Conservation (phyloP, 2,113 vertebrate species). For the Morone chrysops region DNA sequence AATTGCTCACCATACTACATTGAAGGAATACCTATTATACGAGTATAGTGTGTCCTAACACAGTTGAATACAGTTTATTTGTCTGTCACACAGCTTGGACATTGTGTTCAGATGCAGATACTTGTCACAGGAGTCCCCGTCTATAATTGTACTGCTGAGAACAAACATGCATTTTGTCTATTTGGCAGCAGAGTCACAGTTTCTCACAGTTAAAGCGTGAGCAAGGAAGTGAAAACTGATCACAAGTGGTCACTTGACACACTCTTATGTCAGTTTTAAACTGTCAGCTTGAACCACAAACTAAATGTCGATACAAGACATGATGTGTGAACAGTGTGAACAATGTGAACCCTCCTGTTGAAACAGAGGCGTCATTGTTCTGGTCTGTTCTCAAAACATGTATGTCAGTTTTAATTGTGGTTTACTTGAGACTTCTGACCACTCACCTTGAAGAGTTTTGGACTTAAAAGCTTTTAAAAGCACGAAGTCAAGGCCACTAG, state of each 20-base stretch:
- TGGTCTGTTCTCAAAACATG: background rate
- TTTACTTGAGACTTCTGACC: background rate
- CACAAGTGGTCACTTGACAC: background rate
- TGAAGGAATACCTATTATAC: no score
- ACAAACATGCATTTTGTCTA: background rate
- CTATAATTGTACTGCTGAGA: background rate
- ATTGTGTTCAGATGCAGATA: background rate
- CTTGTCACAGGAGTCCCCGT: no score
- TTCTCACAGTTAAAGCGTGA: background rate
- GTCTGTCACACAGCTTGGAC: background rate
- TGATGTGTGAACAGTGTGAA: background rate
- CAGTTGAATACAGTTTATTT: background rate
- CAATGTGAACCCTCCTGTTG: background rate
- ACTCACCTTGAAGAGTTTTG: background rate
- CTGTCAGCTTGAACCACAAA: conserved; percentile 19
- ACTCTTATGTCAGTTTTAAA: background rate
- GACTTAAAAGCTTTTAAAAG: conserved; percentile 13
- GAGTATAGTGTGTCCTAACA: background rate
- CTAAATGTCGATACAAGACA: background rate
- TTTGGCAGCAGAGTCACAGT: background rate
- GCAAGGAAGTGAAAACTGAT: background rate
- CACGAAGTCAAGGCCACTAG: background rate
- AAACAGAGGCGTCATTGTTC: background rate
- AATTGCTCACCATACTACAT: background rate
- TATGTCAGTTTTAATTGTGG: background rate